Conservation (phyloP, 2,113 vertebrate species). For the Sorex araneus region DNA sequence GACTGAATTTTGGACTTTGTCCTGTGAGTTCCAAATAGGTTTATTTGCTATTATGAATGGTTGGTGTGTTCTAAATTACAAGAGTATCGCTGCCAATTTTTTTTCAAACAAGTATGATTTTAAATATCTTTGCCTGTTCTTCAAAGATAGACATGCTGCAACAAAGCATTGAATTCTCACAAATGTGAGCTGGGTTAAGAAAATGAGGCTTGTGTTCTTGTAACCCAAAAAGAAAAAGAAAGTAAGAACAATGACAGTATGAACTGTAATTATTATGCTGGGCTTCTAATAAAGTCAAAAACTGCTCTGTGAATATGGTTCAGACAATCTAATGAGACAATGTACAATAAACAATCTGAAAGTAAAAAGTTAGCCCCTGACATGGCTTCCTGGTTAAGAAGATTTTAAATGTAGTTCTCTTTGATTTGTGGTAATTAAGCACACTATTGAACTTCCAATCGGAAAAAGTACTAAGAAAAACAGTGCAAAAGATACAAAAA, state of each 20-base stretch:
- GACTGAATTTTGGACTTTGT: conserved; percentile 56
- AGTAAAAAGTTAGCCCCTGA: background rate
- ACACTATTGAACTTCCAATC: background rate
- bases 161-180: conserved; percentile 30
- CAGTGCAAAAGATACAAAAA: conserved; percentile 11
- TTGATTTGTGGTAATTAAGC: background rate
- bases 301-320: background rate
- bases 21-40: conserved; percentile 40
- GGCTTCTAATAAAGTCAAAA: background rate
- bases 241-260: background rate
- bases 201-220: background rate
- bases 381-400: background rate
- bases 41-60: conserved; percentile 60
- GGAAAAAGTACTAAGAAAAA: background rate
- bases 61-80: conserved; percentile 73
- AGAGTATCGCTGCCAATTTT: conserved; percentile 55
- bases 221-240: conserved; percentile 22
- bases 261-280: background rate
- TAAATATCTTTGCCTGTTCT: conserved; percentile 61
- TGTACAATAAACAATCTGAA: background rate
- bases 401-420: background rate
- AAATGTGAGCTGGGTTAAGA: conserved; percentile 36
- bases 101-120: conserved; percentile 61
- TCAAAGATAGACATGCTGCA: conserved; percentile 60
- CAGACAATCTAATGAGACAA: background rate